Conservation (phyloP, 2,113 vertebrate species). For the Globicephala melas region DNA sequence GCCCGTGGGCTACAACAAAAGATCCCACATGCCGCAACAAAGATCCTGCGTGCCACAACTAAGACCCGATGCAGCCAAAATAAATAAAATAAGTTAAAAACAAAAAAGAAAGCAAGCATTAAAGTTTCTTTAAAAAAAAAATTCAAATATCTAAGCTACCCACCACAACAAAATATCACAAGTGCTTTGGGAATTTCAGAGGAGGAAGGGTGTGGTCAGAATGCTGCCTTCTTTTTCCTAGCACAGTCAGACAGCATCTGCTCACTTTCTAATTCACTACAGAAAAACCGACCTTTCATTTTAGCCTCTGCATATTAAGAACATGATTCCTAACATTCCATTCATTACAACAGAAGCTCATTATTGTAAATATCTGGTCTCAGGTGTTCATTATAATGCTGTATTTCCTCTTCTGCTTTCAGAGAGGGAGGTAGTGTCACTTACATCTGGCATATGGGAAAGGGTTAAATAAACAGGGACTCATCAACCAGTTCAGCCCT, state of each 20-base stretch:
- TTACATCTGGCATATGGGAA: constrained; percentile 14
- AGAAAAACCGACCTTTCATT: constrained; percentile 39
- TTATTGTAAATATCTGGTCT: constrained; percentile 38
- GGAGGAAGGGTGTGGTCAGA: not conserved
- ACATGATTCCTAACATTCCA: constrained; percentile 3
- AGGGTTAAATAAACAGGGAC: constrained; percentile 32
- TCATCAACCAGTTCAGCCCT: not conserved
- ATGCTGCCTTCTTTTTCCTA: not conserved
- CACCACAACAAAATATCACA: constrained; percentile 16
- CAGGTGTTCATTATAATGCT: not conserved
- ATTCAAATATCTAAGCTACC: not conserved
- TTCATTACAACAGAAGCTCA: not conserved
- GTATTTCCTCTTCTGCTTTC: not conserved
- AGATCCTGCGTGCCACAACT: too few relatives aligned
- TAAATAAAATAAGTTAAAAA: too few relatives aligned
- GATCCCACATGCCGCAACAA: too few relatives aligned
- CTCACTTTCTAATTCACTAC: constrained; percentile 29
- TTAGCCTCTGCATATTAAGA: constrained; percentile 1
- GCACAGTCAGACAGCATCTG: not conserved
- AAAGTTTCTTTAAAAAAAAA: not conserved
- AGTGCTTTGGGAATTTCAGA: not conserved
- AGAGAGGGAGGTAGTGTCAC: not conserved
- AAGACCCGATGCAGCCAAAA: too few relatives aligned
- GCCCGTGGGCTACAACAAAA: too few relatives aligned
- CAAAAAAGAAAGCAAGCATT: too few relatives aligned